Evolutionary conservation across 1,140 invertebrate species (phyloP).

Genomic region (Drosophila navojoa): DNA sequence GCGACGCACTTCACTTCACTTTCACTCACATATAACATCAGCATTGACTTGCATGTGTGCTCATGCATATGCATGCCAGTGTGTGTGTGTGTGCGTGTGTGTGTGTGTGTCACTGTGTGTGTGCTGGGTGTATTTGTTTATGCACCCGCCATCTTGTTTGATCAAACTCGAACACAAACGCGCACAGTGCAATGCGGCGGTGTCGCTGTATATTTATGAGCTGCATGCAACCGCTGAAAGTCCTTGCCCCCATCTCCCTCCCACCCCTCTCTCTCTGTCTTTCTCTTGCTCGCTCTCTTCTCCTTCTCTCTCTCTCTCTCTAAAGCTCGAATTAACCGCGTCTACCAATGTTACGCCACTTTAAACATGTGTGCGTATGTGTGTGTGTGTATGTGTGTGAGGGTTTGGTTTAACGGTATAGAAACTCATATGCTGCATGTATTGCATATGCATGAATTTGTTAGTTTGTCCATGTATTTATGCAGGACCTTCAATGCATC

Average conservation of each 20-base stretch:
- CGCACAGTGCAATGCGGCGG: slow-evolving; percentile 39
- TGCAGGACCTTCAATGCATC: slow-evolving; percentile 48
- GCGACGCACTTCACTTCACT: slow-evolving; percentile 5
- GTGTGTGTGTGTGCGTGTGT: slow-evolving; percentile 10
- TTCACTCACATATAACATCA: slow-evolving; percentile 30
- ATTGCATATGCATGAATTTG: slow-evolving; percentile 51
- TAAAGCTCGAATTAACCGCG: slow-evolving; percentile 42
- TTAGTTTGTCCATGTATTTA: slow-evolving; percentile 42
- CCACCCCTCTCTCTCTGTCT: not conserved
- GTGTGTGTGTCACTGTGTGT: not conserved
- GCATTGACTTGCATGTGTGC: slow-evolving; percentile 58
- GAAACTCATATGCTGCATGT: slow-evolving; percentile 18
- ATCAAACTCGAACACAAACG: slow-evolving; percentile 68
- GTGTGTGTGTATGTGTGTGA: slow-evolving; percentile 6
- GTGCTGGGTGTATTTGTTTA: slow-evolving; percentile 55
- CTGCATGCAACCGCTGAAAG: slow-evolving; percentile 25
- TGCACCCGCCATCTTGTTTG: slow-evolving; percentile 70
- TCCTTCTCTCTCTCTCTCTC: not conserved
- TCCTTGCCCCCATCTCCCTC: not conserved
- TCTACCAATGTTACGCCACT: slow-evolving; percentile 52
- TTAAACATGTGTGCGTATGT: slow-evolving; percentile 14
- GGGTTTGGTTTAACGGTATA: not conserved
- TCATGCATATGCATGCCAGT: slow-evolving; percentile 69
- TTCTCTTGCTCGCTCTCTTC: not conserved
- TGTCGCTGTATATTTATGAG: slow-evolving; percentile 77